Conservation (phyloP, 2,797 vertebrate genomes). For the Orestias chungarensis region DNA sequence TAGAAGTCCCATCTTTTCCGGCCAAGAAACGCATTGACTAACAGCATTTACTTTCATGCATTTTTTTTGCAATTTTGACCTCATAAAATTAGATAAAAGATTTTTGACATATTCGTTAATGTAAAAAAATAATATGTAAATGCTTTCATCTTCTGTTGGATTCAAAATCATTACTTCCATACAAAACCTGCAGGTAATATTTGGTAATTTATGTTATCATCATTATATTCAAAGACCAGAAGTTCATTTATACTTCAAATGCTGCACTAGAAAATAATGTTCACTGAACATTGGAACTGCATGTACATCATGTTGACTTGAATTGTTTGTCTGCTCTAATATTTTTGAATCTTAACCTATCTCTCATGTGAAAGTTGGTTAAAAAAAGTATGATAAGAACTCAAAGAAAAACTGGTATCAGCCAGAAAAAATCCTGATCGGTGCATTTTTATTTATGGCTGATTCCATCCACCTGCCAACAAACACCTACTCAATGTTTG, state of each 20-base stretch:
- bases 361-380: background rate
- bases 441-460: background rate
- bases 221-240: background rate
- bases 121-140: background rate
- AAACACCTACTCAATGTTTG: slow-evolving; percentile 9
- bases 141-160: background rate
- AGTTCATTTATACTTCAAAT: background rate
- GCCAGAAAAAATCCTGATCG: background rate
- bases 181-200: background rate
- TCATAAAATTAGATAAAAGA: background rate
- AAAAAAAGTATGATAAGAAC: background rate
- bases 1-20: background rate
- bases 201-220: background rate
- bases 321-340: too few relatives aligned
- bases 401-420: background rate
- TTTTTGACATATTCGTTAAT: background rate
- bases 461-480: slow-evolving; percentile 40
- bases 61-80: too few relatives aligned
- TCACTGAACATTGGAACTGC: background rate
- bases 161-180: background rate
- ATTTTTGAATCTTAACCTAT: too few relatives aligned
- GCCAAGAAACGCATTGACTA: background rate
- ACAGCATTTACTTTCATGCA: background rate
- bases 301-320: background rate
- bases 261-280: background rate